These are phyloP conservation scores for Metopia argyrocephala DNA, from an alignment of 2,888 invertebrate genomes.

Conservation along the genomic window DNA sequence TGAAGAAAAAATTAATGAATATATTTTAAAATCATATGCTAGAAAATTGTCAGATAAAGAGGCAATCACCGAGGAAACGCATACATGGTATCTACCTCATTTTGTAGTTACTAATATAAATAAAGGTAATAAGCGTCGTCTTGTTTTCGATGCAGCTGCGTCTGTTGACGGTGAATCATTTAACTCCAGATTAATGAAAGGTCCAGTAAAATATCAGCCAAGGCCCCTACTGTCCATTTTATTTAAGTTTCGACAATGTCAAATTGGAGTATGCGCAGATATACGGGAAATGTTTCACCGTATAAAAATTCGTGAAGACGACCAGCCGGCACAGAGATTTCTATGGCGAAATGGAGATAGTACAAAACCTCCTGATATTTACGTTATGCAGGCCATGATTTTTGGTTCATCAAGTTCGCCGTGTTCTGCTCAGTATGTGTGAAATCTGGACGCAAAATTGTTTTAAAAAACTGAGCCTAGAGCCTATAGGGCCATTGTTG, in stretches of 20 bases:
- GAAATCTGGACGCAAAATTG: background rate
- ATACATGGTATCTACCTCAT: constrained; percentile 11
- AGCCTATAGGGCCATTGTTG: constrained; percentile 50
- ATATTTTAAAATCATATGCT: background rate
- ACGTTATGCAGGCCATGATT: constrained; percentile 56
- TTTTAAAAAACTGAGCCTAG: constrained; percentile 24
- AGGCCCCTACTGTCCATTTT: constrained; percentile 46
- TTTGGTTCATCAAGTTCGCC: constrained; percentile 43
- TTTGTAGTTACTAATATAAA: constrained; percentile 16
- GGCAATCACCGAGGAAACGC: background rate
- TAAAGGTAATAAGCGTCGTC: constrained; percentile 16
- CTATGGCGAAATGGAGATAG: constrained; percentile 52
- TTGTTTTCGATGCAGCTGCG: constrained; percentile 49
- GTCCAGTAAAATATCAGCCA: constrained; percentile 47
- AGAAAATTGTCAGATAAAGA: background rate
- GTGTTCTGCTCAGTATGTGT: too few species aligned
- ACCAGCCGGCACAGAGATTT: constrained; percentile 48
- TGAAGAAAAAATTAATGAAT: constrained; percentile 7
- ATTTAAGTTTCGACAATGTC: constrained; percentile 36
- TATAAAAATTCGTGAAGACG: constrained; percentile 40
- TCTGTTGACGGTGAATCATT: constrained; percentile 30
- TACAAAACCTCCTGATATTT: constrained; percentile 24
- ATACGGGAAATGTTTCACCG: constrained; percentile 41
- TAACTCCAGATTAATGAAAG: constrained; percentile 42
- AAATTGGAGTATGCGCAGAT: constrained; percentile 30